Conservation (phyloP, 2,113 vertebrate genomes). For the Eleginops maclovinus region DNA sequence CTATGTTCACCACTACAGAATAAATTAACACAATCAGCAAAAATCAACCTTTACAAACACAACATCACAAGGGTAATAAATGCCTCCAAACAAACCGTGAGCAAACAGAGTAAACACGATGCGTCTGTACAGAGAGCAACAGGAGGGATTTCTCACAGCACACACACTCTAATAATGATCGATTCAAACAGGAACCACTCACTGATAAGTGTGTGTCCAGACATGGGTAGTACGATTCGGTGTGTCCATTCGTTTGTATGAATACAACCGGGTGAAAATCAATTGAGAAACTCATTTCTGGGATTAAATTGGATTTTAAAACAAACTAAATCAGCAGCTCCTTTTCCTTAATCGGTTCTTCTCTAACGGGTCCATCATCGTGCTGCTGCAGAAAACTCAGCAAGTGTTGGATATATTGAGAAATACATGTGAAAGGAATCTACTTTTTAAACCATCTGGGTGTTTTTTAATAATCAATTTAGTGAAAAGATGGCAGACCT, state of each 20-base stretch:
- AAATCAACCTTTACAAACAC: constrained; percentile 49
- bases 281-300: too few relatives aligned
- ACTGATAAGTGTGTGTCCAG: too few relatives aligned
- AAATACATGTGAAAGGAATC: neutral
- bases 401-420: neutral
- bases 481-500: neutral
- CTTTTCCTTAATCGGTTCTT: too few relatives aligned
- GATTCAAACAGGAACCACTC: too few relatives aligned
- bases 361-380: too few relatives aligned
- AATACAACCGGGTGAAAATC: neutral
- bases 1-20: constrained; percentile 49
- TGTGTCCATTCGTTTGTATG: too few relatives aligned
- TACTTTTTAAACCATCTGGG: neutral
- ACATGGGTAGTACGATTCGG: too few relatives aligned
- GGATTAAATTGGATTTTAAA: too few relatives aligned
- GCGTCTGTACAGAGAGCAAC: constrained; percentile 35
- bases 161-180: too few relatives aligned
- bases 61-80: constrained; percentile 35
- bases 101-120: constrained; percentile 17
- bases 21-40: constrained; percentile 74
- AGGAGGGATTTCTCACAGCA: neutral
- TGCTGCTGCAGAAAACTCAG: neutral
- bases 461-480: neutral
- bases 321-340: too few relatives aligned
- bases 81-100: constrained; percentile 4